A percentile compares a stretch with the other conserved stretches of the same genome.
Evolutionary conservation across 53 echinoderm and acorn worm species (phyloP).

Genomic region (Stichopus horrens): DNA sequence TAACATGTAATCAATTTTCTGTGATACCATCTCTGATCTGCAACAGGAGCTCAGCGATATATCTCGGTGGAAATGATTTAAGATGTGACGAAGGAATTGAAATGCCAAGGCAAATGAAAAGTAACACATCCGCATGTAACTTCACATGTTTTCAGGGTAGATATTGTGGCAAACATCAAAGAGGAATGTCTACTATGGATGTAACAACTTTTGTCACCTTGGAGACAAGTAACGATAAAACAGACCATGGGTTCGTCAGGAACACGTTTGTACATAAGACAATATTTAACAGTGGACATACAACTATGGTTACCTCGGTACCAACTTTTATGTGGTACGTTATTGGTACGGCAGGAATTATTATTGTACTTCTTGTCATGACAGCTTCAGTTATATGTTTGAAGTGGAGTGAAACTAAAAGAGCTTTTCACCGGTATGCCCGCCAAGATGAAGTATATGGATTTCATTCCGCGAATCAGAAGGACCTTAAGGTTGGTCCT

Average conservation of each 20-base stretch:
- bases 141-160: too few species aligned
- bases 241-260: too few species aligned
- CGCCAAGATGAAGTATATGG: conserved; percentile 11
- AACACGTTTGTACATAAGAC: too few species aligned
- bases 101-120: too few species aligned
- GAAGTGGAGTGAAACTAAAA: background rate
- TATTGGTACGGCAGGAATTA: background rate
- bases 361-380: background rate
- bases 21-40: background rate
- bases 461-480: background rate
- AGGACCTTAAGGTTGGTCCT: background rate
- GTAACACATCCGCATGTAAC: too few species aligned
- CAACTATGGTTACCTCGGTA: too few species aligned
- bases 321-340: background rate
- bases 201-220: too few species aligned
- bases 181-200: too few species aligned
- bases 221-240: too few species aligned
- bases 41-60: background rate
- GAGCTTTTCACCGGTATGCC: background rate
- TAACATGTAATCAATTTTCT: background rate
- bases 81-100: background rate
- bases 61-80: background rate
- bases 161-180: too few species aligned
- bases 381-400: background rate
- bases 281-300: too few species aligned